Evolutionary conservation across 2,888 invertebrate genomes (phyloP).

Genomic region (Lithosia quadra): DNA sequence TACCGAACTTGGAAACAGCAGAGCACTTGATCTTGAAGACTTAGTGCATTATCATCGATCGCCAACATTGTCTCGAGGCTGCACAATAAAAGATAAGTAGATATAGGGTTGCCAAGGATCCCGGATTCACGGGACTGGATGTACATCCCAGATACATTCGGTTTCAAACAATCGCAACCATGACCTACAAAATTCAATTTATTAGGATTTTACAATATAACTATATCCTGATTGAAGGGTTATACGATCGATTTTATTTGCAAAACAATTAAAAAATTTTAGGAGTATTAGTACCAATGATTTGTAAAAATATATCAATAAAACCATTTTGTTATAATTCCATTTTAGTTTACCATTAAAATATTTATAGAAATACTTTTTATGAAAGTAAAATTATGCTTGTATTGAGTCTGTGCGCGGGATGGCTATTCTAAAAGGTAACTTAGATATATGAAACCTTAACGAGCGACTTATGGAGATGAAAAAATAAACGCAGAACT

Average conservation of each 20-base stretch:
- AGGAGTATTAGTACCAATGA: background rate
- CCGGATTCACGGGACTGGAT: slow-evolving; percentile 15
- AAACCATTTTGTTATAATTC: too few relatives aligned
- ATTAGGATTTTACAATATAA: background rate
- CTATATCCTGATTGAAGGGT: too few relatives aligned
- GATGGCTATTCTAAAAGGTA: too few relatives aligned
- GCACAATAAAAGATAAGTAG: slow-evolving; percentile 83
- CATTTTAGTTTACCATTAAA: too few relatives aligned
- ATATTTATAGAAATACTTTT: too few relatives aligned
- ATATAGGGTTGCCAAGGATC: slow-evolving; percentile 35
- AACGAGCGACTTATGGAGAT: background rate
- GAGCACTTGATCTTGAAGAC: slow-evolving; percentile 39
- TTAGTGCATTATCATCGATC: slow-evolving; percentile 77
- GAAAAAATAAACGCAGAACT: background rate
- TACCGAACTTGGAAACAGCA: slow-evolving; percentile 19
- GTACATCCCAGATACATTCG: background rate
- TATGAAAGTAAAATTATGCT: too few relatives aligned
- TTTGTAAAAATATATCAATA: too few relatives aligned
- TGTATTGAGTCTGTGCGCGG: too few relatives aligned
- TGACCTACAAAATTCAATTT: background rate
- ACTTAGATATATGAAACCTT: background rate
- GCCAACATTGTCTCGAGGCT: slow-evolving; percentile 58
- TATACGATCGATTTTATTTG: too few relatives aligned
- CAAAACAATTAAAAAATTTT: too few relatives aligned
- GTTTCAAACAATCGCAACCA: background rate